Evolutionary conservation across 2,797 vertebrate species (phyloP).

Genomic region (Mergus octosetaceus): DNA sequence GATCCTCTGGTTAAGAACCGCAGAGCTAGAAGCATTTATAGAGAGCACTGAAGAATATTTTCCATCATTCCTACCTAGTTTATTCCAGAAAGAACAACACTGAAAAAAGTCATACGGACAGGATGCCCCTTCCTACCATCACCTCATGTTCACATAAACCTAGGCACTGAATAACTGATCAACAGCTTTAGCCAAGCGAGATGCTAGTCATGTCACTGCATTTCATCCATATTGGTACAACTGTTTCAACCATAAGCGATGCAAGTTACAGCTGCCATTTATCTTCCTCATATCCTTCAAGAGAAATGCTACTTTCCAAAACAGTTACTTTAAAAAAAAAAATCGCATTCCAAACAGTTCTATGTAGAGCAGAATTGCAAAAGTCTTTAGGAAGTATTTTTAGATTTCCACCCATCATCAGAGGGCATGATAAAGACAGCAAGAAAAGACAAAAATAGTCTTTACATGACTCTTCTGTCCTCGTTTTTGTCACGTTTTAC

Average conservation of each 20-base stretch:
- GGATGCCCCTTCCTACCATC: too few species aligned
- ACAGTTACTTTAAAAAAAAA: neutral
- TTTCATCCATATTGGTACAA: neutral
- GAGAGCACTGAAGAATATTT: neutral
- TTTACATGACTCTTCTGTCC: neutral
- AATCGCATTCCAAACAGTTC: neutral
- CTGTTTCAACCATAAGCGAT: neutral
- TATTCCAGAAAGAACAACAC: neutral
- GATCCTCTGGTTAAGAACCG: neutral
- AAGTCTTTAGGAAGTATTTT: neutral
- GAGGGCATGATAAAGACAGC: neutral
- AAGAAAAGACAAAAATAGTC: neutral
- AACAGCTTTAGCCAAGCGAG: neutral
- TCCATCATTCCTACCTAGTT: neutral
- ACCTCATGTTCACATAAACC: neutral
- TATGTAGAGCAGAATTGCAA: fast-evolving
- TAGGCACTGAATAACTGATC: neutral
- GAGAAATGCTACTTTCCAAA: neutral
- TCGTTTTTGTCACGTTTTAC: neutral
- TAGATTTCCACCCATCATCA: neutral
- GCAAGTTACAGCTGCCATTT: neutral
- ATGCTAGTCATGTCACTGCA: fast-evolving
- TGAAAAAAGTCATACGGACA: neutral
- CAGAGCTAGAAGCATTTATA: neutral
- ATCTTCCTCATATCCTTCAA: neutral